A percentile compares a stretch with the other conserved stretches of the same genome.
phyloP scores from a whole-genome alignment of 2,797 vertebrate genomes.

The Poecilia velifera region DNA sequence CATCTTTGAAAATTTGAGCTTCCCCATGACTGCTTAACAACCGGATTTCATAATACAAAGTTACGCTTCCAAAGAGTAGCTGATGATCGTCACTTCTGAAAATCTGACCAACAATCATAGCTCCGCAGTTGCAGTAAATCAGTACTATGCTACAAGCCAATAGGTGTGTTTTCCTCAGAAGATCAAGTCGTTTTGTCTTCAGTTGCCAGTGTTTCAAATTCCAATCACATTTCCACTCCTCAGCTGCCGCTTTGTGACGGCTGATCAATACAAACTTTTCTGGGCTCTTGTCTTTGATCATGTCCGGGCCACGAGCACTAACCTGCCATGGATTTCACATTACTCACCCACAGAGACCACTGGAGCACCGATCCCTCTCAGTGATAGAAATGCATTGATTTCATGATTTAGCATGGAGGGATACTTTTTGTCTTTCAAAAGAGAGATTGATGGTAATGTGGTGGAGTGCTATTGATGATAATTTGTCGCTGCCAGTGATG shows the following conservation, averaged over 20 bases:
- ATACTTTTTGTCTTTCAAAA: conserved; percentile 73
- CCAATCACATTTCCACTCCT: conserved; percentile 28
- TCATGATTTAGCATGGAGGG: conserved; percentile 68
- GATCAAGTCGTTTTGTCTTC: conserved; percentile 17
- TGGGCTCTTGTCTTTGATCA: conserved; percentile 70
- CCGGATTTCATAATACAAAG: neutral
- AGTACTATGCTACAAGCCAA: neutral
- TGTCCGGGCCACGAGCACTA: conserved; percentile 61
- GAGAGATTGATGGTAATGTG: conserved; percentile 75
- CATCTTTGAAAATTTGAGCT: conserved; percentile 9
- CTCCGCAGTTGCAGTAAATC: neutral
- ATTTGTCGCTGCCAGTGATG: conserved; percentile 67
- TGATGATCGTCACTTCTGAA: conserved; percentile 4
- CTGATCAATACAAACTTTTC: conserved; percentile 70
- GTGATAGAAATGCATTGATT: conserved; percentile 72
- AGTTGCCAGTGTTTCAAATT: conserved; percentile 33
- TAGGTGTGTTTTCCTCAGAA: neutral
- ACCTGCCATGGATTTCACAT: conserved; percentile 77
- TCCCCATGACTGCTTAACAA: neutral
- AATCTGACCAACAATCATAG: neutral
- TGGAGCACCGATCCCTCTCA: conserved; percentile 64
- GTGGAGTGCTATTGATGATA: conserved; percentile 69
- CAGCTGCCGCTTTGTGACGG: conserved; percentile 22
- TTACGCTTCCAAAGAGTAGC: neutral
- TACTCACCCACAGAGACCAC: conserved; percentile 69